Evolutionary conservation across 2,113 vertebrate species (phyloP).

Genomic region (Micronycteris hirsuta): DNA sequence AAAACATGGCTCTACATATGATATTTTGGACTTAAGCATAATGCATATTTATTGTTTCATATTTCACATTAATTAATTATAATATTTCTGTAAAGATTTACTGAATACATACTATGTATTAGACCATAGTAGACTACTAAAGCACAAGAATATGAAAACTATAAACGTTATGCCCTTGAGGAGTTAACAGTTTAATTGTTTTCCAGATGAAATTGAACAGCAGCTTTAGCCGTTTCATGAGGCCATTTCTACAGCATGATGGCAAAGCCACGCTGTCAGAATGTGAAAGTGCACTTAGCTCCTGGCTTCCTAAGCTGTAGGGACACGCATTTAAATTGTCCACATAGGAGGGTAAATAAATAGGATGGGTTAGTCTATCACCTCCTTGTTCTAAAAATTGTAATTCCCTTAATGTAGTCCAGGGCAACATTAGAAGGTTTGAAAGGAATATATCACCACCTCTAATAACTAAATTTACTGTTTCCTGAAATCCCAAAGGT

Average conservation of each 20-base stretch:
- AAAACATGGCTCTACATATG: not conserved
- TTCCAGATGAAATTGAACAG: constrained; percentile 11
- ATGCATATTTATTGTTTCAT: constrained; percentile 10
- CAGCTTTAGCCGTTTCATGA: not conserved
- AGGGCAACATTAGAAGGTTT: not conserved
- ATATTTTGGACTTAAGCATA: constrained; percentile 10
- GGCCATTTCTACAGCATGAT: not conserved
- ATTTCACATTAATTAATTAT: constrained; percentile 25
- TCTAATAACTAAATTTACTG: not conserved
- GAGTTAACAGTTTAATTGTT: constrained; percentile 30
- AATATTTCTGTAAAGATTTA: constrained; percentile 25
- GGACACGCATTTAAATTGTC: constrained; percentile 44
- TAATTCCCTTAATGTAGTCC: not conserved
- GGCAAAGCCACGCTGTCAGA: not conserved
- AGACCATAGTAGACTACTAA: not conserved
- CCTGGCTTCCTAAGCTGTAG: not conserved
- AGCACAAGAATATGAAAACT: not conserved
- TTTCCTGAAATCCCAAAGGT: not conserved
- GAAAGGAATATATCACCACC: not conserved
- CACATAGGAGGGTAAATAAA: not conserved
- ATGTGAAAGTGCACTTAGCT: constrained; percentile 7
- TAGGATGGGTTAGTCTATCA: not conserved
- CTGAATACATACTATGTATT: not conserved
- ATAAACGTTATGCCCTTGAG: not conserved
- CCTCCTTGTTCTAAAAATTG: not conserved